Percentiles rank a stretch among this genome's conserved stretches.
phyloP scores from a whole-genome alignment of 2,113 vertebrate species.

The Hippocampus barbouri region DNA sequence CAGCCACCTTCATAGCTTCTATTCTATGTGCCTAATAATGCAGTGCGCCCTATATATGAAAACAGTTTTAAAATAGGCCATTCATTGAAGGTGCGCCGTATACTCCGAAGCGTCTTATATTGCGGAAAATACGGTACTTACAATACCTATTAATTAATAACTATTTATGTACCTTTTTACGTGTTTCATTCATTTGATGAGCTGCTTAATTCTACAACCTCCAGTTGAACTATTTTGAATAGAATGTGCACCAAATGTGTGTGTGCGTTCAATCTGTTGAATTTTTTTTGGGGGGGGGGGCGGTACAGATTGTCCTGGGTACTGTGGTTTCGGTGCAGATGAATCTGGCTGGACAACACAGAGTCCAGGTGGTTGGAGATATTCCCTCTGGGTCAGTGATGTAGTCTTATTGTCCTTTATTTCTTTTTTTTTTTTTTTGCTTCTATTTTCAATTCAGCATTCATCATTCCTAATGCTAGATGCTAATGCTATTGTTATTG shows the following conservation, averaged over 20 bases:
- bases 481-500: not conserved
- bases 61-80: too few species aligned
- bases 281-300: conserved; percentile 9
- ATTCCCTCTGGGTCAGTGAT: conserved; percentile 63
- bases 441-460: not conserved
- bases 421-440: not conserved
- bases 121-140: too few species aligned
- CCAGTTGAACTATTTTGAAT: not conserved
- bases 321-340: conserved; percentile 50
- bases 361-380: conserved; percentile 59
- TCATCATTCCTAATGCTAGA: not conserved
- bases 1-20: too few species aligned
- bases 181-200: not conserved
- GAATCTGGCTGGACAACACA: conserved; percentile 44
- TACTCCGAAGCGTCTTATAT: too few species aligned
- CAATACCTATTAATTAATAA: too few species aligned
- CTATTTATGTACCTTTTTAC: not conserved
- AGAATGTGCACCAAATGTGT: not conserved
- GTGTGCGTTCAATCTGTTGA: conserved; percentile 7
- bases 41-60: too few species aligned
- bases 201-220: not conserved
- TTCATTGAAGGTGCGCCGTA: too few species aligned
- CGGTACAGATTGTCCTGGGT: conserved; percentile 39
- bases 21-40: too few species aligned
- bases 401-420: conserved; percentile 21